phyloP scores from a whole-genome alignment of 2,113 vertebrate species.

The Cyrtonyx montezumae region DNA sequence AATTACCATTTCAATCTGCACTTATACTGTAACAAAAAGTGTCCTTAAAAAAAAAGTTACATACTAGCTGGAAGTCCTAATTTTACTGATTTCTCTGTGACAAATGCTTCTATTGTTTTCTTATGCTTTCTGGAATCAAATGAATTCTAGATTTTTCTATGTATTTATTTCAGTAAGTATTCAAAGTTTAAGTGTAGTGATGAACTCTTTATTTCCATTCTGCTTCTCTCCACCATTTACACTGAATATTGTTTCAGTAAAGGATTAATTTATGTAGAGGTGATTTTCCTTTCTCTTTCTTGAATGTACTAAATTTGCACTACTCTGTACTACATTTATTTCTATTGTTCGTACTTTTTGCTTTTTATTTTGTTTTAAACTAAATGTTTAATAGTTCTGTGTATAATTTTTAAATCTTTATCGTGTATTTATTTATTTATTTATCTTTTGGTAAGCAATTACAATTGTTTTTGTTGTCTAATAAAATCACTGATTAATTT shows the following conservation, averaged over 20 bases:
- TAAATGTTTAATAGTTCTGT: background rate
- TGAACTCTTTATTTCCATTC: background rate
- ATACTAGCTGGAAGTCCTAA: background rate
- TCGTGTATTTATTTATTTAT: background rate
- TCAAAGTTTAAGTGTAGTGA: background rate
- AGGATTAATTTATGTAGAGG: accelerated
- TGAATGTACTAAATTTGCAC: background rate
- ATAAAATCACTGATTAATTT: background rate
- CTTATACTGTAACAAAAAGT: background rate
- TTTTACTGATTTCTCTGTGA: background rate
- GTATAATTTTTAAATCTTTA: background rate
- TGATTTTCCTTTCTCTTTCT: background rate
- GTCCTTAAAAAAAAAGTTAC: background rate
- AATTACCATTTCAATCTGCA: background rate
- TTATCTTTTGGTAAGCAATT: background rate
- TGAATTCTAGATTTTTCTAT: background rate
- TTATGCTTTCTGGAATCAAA: background rate
- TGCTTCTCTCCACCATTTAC: background rate
- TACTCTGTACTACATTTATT: too few relatives aligned
- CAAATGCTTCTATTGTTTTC: background rate
- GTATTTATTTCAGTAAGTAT: background rate
- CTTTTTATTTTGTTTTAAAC: background rate
- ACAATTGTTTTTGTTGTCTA: background rate
- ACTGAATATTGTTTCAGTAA: background rate
- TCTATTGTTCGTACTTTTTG: background rate